Conservation (phyloP, 1,140 invertebrate species). For the Stegodyphus dumicola region DNA sequence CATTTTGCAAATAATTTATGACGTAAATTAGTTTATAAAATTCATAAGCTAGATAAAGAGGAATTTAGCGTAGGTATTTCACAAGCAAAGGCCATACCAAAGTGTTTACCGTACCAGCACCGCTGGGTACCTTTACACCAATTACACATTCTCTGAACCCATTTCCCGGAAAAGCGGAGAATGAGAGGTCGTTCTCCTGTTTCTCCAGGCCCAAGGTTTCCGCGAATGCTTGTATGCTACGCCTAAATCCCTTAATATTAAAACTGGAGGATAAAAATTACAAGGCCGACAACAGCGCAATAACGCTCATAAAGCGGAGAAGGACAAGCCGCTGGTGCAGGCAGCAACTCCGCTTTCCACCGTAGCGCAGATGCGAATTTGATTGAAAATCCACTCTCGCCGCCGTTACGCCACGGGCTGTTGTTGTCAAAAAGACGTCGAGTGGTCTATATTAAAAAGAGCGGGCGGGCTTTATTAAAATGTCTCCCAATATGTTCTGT, state of each 20-base stretch:
- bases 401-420: background rate
- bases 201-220: too few relatives aligned
- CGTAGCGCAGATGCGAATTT: slow-evolving; percentile 6
- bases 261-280: slow-evolving; percentile 12
- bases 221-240: background rate
- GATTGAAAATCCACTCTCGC: slow-evolving; percentile 4
- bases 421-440: slow-evolving; percentile 11
- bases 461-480: slow-evolving; percentile 29
- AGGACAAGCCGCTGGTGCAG: background rate
- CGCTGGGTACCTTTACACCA: too few relatives aligned
- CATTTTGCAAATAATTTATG: too few relatives aligned
- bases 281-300: slow-evolving; percentile 20
- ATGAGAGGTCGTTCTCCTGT: too few relatives aligned
- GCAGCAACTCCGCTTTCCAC: background rate
- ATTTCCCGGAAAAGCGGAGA: too few relatives aligned
- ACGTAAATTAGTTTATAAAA: too few relatives aligned
- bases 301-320: slow-evolving; percentile 2
- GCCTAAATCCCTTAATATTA: slow-evolving; percentile 18
- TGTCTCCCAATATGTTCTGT: slow-evolving; percentile 6
- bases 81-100: too few relatives aligned
- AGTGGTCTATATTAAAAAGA: slow-evolving; percentile 40
- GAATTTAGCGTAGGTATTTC: too few relatives aligned
- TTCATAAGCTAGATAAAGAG: too few relatives aligned
- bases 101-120: too few relatives aligned
- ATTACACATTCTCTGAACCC: too few relatives aligned